Conservation (phyloP, 2,797 vertebrate genomes). For the Sebastes taczanowskii region DNA sequence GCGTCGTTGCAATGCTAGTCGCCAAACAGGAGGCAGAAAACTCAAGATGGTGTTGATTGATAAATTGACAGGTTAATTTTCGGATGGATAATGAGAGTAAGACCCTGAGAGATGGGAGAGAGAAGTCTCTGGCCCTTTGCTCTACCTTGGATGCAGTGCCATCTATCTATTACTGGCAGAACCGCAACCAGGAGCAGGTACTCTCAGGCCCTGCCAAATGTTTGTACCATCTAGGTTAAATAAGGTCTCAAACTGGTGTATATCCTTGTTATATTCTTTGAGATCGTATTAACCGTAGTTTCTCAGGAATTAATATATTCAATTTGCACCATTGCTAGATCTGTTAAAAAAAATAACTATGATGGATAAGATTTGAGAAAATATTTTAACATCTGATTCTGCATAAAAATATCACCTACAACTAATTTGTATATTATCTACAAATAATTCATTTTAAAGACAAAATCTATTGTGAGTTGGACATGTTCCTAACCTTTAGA, state of each 20-base stretch:
- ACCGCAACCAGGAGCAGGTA: slow-evolving; percentile 82
- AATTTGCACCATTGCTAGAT: not conserved
- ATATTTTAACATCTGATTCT: not conserved
- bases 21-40: slow-evolving; percentile 88
- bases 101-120: slow-evolving; percentile 87
- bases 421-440: not conserved
- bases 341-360: not conserved
- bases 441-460: not conserved
- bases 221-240: slow-evolving; percentile 57
- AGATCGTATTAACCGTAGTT: not conserved
- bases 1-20: slow-evolving; percentile 87
- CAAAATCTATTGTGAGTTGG: not conserved
- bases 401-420: not conserved
- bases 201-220: slow-evolving; percentile 59
- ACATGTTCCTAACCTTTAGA: not conserved
- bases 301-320: slow-evolving; percentile 15
- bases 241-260: slow-evolving; percentile 30
- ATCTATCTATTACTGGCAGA: slow-evolving; percentile 92
- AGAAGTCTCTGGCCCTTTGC: slow-evolving; percentile 73
- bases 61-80: slow-evolving; percentile 99
- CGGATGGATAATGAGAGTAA: slow-evolving; percentile 97
- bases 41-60: slow-evolving; percentile 99
- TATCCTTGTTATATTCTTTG: slow-evolving; percentile 15
- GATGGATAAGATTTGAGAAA: not conserved
- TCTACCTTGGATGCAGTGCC: slow-evolving; percentile 97